Conservation (phyloP, 1,140 invertebrate genomes). For the Neodiprion lecontei region DNA sequence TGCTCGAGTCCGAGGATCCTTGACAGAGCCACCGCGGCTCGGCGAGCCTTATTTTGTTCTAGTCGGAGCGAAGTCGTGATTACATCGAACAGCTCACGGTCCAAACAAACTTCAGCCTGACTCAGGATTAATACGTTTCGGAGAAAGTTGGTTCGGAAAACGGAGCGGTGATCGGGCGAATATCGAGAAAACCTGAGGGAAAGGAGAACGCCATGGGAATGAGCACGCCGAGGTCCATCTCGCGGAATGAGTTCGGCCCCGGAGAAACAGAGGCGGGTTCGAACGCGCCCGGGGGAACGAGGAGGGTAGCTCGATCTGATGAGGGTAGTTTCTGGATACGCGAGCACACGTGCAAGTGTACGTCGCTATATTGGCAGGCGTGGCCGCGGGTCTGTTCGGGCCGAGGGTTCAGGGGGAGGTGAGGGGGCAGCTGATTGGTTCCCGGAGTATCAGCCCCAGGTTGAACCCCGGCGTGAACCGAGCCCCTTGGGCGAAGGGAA, state of each 20-base stretch:
- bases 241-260: conserved; percentile 55
- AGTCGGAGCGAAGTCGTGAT: not conserved
- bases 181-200: not conserved
- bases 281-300: conserved; percentile 28
- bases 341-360: not conserved
- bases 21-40: conserved; percentile 42
- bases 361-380: conserved; percentile 60
- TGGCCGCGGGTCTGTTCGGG: conserved; percentile 48
- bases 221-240: conserved; percentile 49
- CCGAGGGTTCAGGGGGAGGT: conserved; percentile 42
- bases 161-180: not conserved
- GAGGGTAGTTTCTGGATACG: conserved; percentile 31
- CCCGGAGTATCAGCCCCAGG: conserved; percentile 34
- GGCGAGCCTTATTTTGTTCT: not conserved
- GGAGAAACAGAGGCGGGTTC: conserved; percentile 40
- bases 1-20: conserved; percentile 38
- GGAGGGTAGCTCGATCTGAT: conserved; percentile 49
- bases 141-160: not conserved
- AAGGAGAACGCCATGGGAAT: conserved; percentile 17
- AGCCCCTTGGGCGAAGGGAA: conserved; percentile 6
- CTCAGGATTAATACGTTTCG: not conserved
- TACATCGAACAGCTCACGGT: not conserved
- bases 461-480: conserved; percentile 23
- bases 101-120: not conserved
- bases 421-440: conserved; percentile 52